Conservation (phyloP, 2,113 vertebrate species). For the Prolemur simus region DNA sequence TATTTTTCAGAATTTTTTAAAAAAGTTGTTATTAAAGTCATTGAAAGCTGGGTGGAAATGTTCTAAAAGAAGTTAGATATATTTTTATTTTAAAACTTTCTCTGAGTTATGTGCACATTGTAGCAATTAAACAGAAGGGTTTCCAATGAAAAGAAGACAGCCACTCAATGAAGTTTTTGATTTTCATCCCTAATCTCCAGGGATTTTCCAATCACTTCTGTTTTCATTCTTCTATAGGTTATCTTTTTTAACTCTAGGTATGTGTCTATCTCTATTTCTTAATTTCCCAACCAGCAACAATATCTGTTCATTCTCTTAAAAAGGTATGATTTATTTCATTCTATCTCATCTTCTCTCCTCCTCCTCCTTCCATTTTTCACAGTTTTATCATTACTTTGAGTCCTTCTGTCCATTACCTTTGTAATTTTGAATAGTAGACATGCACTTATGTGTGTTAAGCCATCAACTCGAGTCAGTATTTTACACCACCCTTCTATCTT, state of each 20-base stretch:
- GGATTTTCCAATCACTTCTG: neutral
- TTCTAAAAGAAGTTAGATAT: neutral
- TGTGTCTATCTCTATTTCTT: neutral
- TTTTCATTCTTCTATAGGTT: neutral
- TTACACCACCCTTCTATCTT: neutral
- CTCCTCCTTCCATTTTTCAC: neutral
- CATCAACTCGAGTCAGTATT: neutral
- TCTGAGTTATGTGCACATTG: neutral
- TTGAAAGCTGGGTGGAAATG: neutral
- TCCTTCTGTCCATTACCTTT: neutral
- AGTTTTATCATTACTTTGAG: neutral
- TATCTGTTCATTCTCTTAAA: neutral
- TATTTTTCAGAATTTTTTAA: neutral
- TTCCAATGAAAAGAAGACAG: neutral
- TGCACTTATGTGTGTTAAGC: neutral
- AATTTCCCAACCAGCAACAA: neutral
- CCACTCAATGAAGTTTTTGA: neutral
- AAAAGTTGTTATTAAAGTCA: neutral
- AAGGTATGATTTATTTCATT: neutral
- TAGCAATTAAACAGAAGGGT: neutral
- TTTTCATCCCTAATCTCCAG: neutral
- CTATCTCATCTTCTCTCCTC: neutral
- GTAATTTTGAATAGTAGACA: neutral
- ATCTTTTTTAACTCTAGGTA: neutral
- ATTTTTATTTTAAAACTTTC: slow-evolving; percentile 4